phyloP scores from a whole-genome alignment of 1,140 invertebrate species.

The Eurosta solidaginis region DNA sequence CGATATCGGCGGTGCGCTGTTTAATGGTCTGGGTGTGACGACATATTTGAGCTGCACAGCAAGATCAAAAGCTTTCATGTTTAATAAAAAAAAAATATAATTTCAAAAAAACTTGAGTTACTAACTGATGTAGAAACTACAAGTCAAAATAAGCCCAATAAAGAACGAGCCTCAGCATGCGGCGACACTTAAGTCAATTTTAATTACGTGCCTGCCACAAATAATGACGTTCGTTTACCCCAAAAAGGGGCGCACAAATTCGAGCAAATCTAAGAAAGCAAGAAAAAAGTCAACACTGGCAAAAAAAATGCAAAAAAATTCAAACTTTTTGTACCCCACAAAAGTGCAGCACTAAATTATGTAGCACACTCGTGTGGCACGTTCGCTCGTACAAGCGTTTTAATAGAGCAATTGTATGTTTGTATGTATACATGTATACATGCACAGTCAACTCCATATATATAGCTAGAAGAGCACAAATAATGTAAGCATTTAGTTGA shows the following conservation, averaged over 20 bases:
- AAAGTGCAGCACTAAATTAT: neutral
- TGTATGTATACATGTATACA: no score
- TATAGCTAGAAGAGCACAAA: no score
- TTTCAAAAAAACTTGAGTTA: neutral
- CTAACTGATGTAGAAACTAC: neutral
- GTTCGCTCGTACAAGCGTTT: neutral
- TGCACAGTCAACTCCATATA: no score
- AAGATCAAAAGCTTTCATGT: neutral
- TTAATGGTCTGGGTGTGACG: neutral
- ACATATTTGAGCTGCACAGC: neutral
- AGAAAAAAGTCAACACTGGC: no score
- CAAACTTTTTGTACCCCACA: neutral
- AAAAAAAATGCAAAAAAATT: neutral
- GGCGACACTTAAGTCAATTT: conserved; percentile 54
- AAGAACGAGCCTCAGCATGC: no score
- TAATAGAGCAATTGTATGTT: conserved; percentile 7
- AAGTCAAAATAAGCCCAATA: neutral
- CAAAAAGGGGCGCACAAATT: conserved; percentile 43
- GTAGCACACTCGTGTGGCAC: conserved; percentile 21
- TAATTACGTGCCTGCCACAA: conserved; percentile 52
- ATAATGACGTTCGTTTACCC: conserved; percentile 53
- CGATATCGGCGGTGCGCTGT: no score
- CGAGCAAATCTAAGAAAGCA: neutral
- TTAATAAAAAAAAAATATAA: neutral
- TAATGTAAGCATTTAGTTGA: no score